Base-by-base conservation (phyloP, 2,888 invertebrate species). In the Metopia argyrocephala region DNA sequence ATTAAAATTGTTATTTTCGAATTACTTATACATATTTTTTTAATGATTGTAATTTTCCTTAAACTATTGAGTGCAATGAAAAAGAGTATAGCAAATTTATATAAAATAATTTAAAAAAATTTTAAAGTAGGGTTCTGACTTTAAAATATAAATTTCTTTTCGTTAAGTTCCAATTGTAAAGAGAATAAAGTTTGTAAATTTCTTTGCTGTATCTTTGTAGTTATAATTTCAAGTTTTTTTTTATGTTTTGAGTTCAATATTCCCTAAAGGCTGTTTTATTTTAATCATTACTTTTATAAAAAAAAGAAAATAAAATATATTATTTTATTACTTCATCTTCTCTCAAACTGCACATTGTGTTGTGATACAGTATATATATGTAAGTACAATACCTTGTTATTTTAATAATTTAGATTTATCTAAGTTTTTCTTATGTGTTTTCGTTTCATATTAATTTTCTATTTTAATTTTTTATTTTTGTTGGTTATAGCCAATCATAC, bases 181-280 rank as follows among this genome's bases (percentile, higher is more conserved):
- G 15, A n/a, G 15, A n/a, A 38, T 18, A 15, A 25, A 46, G n/a
- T 31, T 5, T 69, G 5, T 54, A 7, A 48, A 5, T 2, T 18
- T 12, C 15, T 25, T 31, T 38, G 15, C 15, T 12, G 12, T 38
- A 38, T 56, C n/a, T 50, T 74, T 65, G 57, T 9, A 50, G 38
- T 75, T 45, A 45, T 27, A 3, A 21, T 45, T 45, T 65, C 27
- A 7, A 52, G 59, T 2, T 21, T 27, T 25, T 50, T 65, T 28
- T 27, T 65, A 23, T 12, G 21, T 20, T 20, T 61, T 28, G 18
- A 38, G 18, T 69, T 50, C 18, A 65, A 18, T 78, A 78, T 78
- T 71, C 71, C 65, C 78, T 70, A 73, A 75, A 27, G 61, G 52
- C 61, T 75, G 68, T 75, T 68, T 68, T 61, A 57, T 61, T 52